Evolutionary conservation across 2,888 invertebrate species (phyloP).

Genomic region (Gordius sp.): DNA sequence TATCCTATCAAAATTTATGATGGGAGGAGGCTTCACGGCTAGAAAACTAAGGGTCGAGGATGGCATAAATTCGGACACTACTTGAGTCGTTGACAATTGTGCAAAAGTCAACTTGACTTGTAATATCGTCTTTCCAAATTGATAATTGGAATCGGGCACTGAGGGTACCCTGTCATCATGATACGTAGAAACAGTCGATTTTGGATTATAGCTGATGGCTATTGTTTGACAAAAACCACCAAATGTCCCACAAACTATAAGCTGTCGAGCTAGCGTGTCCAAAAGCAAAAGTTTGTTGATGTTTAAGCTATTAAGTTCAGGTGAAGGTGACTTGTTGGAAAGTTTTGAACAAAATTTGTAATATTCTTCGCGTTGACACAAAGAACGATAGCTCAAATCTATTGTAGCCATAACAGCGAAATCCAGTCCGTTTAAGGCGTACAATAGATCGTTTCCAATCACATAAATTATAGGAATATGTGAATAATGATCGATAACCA

Average conservation of each 20-base stretch:
- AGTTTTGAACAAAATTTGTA: background rate
- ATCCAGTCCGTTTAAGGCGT: background rate
- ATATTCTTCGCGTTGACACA: background rate
- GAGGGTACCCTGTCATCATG: no score
- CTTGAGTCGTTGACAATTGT: background rate
- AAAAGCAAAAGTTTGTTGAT: background rate
- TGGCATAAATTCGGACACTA: conserved; percentile 4
- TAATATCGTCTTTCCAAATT: background rate
- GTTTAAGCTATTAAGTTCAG: background rate
- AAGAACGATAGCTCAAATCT: background rate
- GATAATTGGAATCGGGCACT: background rate
- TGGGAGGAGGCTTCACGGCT: background rate
- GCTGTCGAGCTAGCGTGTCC: background rate
- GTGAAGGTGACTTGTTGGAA: background rate
- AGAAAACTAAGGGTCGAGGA: background rate
- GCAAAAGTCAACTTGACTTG: background rate
- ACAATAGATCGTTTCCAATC: background rate
- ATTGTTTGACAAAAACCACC: conserved; percentile 9
- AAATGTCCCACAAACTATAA: conserved; percentile 9
- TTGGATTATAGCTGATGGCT: background rate
- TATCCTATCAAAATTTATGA: background rate
- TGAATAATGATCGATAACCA: background rate
- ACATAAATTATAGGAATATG: background rate
- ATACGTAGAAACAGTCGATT: background rate
- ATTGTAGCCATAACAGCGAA: background rate